Conservation (phyloP, 2,888 invertebrate species). For the Leptura quadrifasciata region DNA sequence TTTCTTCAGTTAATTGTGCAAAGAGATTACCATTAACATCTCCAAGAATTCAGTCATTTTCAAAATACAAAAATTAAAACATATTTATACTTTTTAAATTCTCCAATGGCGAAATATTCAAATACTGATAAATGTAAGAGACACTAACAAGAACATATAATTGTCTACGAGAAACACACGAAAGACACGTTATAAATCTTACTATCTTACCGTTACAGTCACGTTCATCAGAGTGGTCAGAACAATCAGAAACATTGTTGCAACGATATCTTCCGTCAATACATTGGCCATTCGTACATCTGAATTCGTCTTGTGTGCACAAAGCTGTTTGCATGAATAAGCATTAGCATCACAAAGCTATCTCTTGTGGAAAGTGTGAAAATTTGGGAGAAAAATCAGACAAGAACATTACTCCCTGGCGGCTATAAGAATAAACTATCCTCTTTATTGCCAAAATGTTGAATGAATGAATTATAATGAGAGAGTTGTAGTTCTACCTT, state of each 20-base stretch:
- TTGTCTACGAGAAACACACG: conserved; percentile 5
- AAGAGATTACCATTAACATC: neutral
- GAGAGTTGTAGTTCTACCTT: neutral
- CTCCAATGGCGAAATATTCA: conserved; percentile 12
- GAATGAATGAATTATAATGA: neutral
- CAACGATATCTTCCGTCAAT: conserved; percentile 71
- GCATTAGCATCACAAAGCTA: conserved; percentile 54
- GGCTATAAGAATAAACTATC: neutral
- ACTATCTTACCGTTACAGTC: conserved; percentile 75
- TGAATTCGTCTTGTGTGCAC: conserved; percentile 67
- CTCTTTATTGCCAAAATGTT: conserved; percentile 14
- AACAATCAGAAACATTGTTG: conserved; percentile 72
- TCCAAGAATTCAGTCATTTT: too few relatives aligned
- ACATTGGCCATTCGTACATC: conserved; percentile 77
- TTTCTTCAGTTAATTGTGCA: too few relatives aligned
- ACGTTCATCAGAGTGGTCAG: conserved; percentile 75
- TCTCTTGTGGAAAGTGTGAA: conserved; percentile 37
- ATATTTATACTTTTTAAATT: neutral
- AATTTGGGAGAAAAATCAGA: conserved; percentile 34
- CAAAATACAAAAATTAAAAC: too few relatives aligned
- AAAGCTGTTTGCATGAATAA: conserved; percentile 60
- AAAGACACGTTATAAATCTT: conserved; percentile 16
- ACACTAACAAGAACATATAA: conserved; percentile 14
- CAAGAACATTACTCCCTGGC: conserved; percentile 32
- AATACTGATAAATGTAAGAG: conserved; percentile 14